Evolutionary conservation across 2,797 vertebrate genomes (phyloP).

Genomic region (Alectoris magna): DNA sequence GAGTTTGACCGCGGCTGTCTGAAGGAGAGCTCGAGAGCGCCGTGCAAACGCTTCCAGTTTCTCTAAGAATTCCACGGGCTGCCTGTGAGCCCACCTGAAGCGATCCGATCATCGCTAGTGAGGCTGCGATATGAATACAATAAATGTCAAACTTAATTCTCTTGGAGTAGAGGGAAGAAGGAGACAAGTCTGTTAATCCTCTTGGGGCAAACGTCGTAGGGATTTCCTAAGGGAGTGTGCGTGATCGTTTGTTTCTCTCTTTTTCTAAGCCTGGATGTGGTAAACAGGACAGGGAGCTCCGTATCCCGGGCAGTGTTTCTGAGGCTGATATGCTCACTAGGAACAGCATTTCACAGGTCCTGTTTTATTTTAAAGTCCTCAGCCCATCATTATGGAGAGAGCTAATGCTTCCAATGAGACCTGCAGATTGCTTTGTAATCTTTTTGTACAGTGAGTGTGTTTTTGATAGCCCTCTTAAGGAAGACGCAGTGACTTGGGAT

Average conservation of each 20-base stretch:
- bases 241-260: background rate
- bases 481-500: background rate
- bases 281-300: background rate
- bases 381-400: background rate
- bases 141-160: background rate
- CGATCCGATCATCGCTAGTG: background rate
- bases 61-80: background rate
- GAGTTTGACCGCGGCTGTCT: background rate
- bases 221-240: background rate
- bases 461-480: background rate
- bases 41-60: background rate
- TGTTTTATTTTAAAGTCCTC: background rate
- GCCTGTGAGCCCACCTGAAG: background rate
- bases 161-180: background rate
- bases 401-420: background rate
- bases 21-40: fast-evolving
- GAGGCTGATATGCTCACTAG: background rate
- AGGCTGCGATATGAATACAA: fast-evolving
- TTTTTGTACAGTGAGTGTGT: background rate
- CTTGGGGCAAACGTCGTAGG: background rate
- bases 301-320: background rate
- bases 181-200: background rate
- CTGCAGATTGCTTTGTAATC: background rate
- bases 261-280: background rate
- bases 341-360: background rate